A percentile compares a stretch with the other conserved stretches of the same genome.
Conservation (phyloP, 2,888 invertebrate genomes). For the Parasteatoda lunata region DNA sequence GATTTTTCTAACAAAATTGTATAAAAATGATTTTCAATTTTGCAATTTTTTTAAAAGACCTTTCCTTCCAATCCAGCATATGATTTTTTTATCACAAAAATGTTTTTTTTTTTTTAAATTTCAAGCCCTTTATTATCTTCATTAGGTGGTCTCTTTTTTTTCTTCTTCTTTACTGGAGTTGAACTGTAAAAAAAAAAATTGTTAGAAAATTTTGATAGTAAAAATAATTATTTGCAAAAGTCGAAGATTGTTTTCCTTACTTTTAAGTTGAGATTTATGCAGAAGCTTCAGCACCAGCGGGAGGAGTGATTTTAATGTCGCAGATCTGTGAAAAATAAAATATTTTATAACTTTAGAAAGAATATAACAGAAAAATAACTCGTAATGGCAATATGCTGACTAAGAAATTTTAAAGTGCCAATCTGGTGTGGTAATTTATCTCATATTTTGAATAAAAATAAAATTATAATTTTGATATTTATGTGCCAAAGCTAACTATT, state of each 20-base stretch:
- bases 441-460: too few species aligned
- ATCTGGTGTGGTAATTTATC: too few species aligned
- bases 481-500: too few species aligned
- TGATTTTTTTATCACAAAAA: slow-evolving; percentile 8
- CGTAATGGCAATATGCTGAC: too few species aligned
- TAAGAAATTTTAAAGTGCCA: too few species aligned
- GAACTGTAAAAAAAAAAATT: slow-evolving; percentile 20
- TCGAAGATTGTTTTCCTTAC: neutral
- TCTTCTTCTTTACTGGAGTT: slow-evolving; percentile 31
- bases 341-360: neutral
- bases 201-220: neutral
- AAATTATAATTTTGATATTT: too few species aligned
- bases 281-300: slow-evolving; percentile 28
- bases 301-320: slow-evolving; percentile 59
- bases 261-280: slow-evolving; percentile 42
- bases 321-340: slow-evolving; percentile 45
- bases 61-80: slow-evolving; percentile 19
- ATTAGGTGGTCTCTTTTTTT: slow-evolving; percentile 16
- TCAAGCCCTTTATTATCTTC: neutral
- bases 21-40: slow-evolving; percentile 25
- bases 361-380: neutral
- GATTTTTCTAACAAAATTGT: too few species aligned
- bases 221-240: neutral
- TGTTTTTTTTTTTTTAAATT: neutral
- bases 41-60: slow-evolving; percentile 14